A percentile compares a stretch with the other conserved stretches of the same genome.
These are phyloP conservation scores for Cephus cinctus DNA, from an alignment of 1,140 invertebrate genomes.

Conservation along the genomic window DNA sequence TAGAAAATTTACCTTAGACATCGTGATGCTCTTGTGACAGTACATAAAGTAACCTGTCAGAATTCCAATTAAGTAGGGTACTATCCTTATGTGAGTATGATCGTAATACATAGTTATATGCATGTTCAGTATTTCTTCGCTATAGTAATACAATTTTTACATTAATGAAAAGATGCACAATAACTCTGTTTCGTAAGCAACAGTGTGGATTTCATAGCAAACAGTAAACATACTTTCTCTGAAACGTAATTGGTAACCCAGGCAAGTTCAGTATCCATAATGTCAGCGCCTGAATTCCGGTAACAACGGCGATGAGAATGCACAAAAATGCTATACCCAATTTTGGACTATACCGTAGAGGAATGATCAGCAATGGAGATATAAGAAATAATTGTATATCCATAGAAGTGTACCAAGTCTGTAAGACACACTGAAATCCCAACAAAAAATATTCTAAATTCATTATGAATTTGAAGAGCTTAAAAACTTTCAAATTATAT, in stretches of 20 bases:
- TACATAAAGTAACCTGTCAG: conserved; percentile 51
- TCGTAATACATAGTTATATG: conserved; percentile 14
- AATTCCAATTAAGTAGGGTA: conserved; percentile 60
- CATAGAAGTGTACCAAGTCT: conserved; percentile 57
- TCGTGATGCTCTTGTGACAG: neutral
- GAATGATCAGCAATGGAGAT: conserved; percentile 50
- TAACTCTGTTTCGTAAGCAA: neutral
- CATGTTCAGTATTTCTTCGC: neutral
- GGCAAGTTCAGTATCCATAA: neutral
- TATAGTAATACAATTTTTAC: neutral
- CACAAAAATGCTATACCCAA: neutral
- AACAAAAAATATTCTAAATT: neutral
- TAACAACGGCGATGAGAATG: neutral
- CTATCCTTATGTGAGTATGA: conserved; percentile 44
- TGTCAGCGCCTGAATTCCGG: neutral
- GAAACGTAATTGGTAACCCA: neutral
- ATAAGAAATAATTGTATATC: conserved; percentile 55
- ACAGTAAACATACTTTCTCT: neutral
- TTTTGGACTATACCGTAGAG: conserved; percentile 26
- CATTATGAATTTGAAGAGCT: neutral
- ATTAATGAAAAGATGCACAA: neutral
- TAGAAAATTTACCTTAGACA: conserved; percentile 1
- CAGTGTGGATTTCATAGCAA: neutral
- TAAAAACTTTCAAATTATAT: neutral
- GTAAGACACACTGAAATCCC: conserved; percentile 51